phyloP scores from a whole-genome alignment of 2,797 vertebrate genomes.

The Alauda arvensis region DNA sequence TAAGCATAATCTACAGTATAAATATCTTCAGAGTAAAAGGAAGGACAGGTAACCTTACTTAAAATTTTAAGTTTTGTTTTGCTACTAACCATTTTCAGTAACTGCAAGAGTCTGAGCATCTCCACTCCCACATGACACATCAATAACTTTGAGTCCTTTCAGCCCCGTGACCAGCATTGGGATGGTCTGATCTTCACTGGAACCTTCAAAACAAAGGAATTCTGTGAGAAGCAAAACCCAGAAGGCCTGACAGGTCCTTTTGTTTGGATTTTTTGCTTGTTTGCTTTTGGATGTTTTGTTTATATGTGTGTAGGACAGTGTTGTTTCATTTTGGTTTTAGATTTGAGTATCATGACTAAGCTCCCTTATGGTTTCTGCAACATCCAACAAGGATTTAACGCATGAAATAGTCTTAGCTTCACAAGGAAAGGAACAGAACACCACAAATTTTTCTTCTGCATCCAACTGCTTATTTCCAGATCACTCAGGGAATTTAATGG shows the following conservation, averaged over 20 bases:
- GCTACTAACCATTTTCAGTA: conserved; percentile 89
- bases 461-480: not conserved
- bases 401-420: not conserved
- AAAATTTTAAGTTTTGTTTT: not conserved
- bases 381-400: not conserved
- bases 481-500: not conserved
- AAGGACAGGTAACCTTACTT: not conserved
- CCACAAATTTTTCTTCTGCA: not conserved
- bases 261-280: not conserved
- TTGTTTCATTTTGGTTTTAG: not conserved
- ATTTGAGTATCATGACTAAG: not conserved
- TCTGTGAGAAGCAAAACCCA: not conserved
- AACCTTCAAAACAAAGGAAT: conserved; percentile 75
- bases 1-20: not conserved
- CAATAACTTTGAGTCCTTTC: conserved; percentile 93
- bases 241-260: not conserved
- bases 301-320: fast-evolving
- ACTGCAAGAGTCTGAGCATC: conserved; percentile 97
- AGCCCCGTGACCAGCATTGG: conserved; percentile 91
- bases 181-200: conserved; percentile 94
- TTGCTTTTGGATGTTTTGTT: not conserved
- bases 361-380: not conserved
- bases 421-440: not conserved
- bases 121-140: conserved; percentile 93
- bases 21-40: not conserved